Conservation (phyloP, 2,797 vertebrate species). For the Hippoglossus hippoglossus region DNA sequence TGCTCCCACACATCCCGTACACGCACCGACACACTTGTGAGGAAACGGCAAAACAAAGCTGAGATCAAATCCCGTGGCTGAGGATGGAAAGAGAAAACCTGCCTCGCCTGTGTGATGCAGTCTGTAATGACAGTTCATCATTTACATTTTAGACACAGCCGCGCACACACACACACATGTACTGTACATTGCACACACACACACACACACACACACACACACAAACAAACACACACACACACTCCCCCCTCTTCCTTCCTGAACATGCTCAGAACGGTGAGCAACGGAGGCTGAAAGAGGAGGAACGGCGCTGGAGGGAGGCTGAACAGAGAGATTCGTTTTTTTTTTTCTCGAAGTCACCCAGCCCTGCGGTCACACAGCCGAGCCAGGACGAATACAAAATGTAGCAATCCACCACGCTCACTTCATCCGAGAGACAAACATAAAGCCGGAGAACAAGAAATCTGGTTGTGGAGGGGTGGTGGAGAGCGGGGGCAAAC, state of each 20-base stretch:
- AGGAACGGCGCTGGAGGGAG: conserved; percentile 19
- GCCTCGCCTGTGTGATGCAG: not conserved
- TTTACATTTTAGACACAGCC: conserved; percentile 53
- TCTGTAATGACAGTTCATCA: conserved; percentile 43
- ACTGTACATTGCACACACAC: conserved; percentile 44
- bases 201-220: conserved; percentile 16
- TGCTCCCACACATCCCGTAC: conserved; percentile 57
- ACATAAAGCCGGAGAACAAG: conserved; percentile 59
- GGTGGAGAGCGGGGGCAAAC: conserved; percentile 27
- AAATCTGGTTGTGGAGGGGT: conserved; percentile 57
- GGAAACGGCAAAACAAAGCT: conserved; percentile 49
- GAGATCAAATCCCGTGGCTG: conserved; percentile 47
- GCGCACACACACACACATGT: not conserved
- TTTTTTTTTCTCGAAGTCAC: conserved; percentile 14
- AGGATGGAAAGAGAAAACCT: conserved; percentile 29
- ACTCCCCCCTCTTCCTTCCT: not conserved
- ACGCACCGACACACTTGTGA: conserved; percentile 65
- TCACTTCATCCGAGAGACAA: conserved; percentile 64
- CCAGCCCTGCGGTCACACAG: conserved; percentile 34
- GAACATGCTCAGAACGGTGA: conserved; percentile 40
- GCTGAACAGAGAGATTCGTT: conserved; percentile 32
- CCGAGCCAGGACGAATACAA: conserved; percentile 30
- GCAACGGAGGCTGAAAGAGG: conserved; percentile 23
- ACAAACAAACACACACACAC: conserved; percentile 17
- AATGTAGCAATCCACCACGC: conserved; percentile 39